Base-by-base conservation (phyloP, 2,113 vertebrate species). In the Cisticola juncidis region DNA sequence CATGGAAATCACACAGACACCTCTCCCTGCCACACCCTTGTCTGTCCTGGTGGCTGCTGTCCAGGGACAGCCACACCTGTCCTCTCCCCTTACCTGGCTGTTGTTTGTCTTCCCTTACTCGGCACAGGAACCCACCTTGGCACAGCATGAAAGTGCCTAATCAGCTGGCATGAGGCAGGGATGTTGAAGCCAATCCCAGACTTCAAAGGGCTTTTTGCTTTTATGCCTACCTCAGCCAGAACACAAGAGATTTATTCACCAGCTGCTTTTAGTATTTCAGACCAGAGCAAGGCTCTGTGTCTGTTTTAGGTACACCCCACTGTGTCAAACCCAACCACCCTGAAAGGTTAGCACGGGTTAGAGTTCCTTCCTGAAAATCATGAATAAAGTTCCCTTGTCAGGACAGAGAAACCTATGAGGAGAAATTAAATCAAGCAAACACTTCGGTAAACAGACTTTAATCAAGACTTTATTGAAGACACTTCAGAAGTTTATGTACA, bases 381-480 rank as follows among this genome's bases (percentile, higher is more conserved):
- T 3, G 29, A 72, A 26, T 26, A 12, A 17, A 6, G 29, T n/a
- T 48, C 15, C 29, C 51, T 50, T n/a, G 19, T 18, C 73, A 47
- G 81, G 54, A 56, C 50, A 33, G n/a, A 54, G 53, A 94, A 81
- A 33, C 14, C 57, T 57, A 4, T 5, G 29, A 81, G 35, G 25
- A 69, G 12, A 40, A 95, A 45, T 57, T 14, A 57, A 50, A 40
- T 35, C 19, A 40, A 78, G 69, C 14, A 61, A 86, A 78, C 54
- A 33, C 44, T 42, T 94, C 1, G 13, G 40, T 79, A 68, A 87
- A 85, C 83, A 91, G 77, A 9, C 17, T 88, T 93, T 81, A 58
- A 91, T 83, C 80, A 65, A 89, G 86, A 68, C 58, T 97, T 97
- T 96, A 95, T 95, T 97, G 86, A 79, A 94, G 83, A 96, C 86